Base-by-base conservation (phyloP, 2,888 invertebrate species). In the Sinhomidia bicolor region DNA sequence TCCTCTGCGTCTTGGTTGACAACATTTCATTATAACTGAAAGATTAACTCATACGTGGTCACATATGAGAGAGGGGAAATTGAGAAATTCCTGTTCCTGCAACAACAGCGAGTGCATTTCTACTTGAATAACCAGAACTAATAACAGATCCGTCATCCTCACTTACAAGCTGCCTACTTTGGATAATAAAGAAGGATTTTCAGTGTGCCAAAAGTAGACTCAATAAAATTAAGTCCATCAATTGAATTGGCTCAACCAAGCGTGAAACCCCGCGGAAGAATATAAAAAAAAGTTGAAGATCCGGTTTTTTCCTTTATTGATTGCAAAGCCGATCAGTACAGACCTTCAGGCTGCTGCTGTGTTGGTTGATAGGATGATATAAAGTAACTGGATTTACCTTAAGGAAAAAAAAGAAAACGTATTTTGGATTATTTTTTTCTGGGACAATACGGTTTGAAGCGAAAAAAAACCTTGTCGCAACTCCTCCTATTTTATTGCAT, bases 301-400 rank as follows among this genome's bases (percentile, higher is more conserved):
- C 89, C 89, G 89, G 89, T 89, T 89, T 89, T 65, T 78, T 82
- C 47, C 12, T 54, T 78, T 7, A 85, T 62, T 84, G 76, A 76
- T 78, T 78, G 82, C 41, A 74, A 78, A 78, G 26, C 0, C 60
- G 78, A 85, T 85, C 71, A 81, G 47, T 57, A 14, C n/a, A 71
- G 29, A 86, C 54, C 85, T 68, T 41, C 12, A 20, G 74, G 74
- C 74, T 14, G 41, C 20, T 44, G 71, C 41, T 4, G 47, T 3
- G 51, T 1, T 7, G 41, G 9, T 57, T 7, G 57, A 17, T 1
- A 71, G 5, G n/a, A 44, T 71, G 65, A 71, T 71, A 41, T 68
- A 29, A 71, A 14, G 23, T 44, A 71, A 71, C 71, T 68, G 71
- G 71, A 71, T 44, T 4, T 23, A 12, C 23, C 26, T 47, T 14